These are phyloP conservation scores for Xylocopa sonorina DNA, from an alignment of 1,140 invertebrate species.

Conservation along the genomic window DNA sequence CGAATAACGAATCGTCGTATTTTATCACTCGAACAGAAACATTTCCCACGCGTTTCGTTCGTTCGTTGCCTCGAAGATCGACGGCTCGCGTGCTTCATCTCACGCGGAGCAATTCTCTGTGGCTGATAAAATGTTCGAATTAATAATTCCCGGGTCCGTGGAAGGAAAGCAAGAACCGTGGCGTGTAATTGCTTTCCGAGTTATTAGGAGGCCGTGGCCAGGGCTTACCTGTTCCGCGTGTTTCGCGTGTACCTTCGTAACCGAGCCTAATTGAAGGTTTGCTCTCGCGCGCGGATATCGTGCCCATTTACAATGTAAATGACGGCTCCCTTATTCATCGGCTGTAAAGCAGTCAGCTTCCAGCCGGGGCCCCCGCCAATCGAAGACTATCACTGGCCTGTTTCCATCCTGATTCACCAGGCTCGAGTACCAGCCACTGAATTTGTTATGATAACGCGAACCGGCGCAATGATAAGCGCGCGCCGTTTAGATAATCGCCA, in stretches of 20 bases:
- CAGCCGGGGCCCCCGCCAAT: too few species aligned
- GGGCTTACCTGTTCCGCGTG: background rate
- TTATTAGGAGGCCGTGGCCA: conserved; percentile 1
- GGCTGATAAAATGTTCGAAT: conserved; percentile 7
- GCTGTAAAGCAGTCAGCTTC: conserved; percentile 49
- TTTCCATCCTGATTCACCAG: background rate
- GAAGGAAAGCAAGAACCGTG: background rate
- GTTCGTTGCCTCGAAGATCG: background rate
- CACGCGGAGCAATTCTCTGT: background rate
- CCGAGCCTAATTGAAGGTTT: conserved; percentile 73
- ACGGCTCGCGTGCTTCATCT: background rate
- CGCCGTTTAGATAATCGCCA: background rate
- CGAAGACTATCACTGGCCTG: conserved; percentile 25
- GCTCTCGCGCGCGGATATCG: conserved; percentile 63
- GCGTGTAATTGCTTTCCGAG: conserved; percentile 19
- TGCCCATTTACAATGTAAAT: conserved; percentile 72
- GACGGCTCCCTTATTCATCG: conserved; percentile 63
- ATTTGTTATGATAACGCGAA: conserved; percentile 20
- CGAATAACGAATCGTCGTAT: too few species aligned
- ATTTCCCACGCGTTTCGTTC: background rate
- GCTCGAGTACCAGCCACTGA: background rate
- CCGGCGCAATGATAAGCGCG: too few species aligned
- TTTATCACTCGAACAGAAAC: too few species aligned
- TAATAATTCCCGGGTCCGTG: background rate
- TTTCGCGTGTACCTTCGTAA: conserved; percentile 37